These are phyloP conservation scores for Gymnoscopelus microlampas DNA, from an alignment of 2,797 vertebrate species.

Conservation along the genomic window DNA sequence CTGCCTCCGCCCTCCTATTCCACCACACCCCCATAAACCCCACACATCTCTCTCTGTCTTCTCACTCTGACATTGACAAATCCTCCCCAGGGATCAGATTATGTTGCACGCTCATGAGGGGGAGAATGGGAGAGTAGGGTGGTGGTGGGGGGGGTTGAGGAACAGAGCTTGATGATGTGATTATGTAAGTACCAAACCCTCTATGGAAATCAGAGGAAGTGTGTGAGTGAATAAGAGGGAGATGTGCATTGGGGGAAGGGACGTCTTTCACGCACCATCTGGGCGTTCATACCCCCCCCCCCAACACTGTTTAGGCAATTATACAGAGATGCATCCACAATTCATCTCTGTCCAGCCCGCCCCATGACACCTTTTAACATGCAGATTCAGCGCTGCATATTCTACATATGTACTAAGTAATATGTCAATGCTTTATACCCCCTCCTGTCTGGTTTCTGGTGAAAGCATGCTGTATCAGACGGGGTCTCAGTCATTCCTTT, in stretches of 20 bases:
- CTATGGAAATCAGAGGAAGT: conserved; percentile 70
- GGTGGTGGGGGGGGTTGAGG: conserved; percentile 22
- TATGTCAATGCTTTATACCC: neutral
- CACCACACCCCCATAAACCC: conserved; percentile 25
- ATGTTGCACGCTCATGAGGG: conserved; percentile 73
- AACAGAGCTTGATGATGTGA: conserved; percentile 65
- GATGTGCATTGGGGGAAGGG: conserved; percentile 20
- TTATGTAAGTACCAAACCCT: conserved; percentile 78
- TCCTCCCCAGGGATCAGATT: conserved; percentile 77
- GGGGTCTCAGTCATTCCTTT: conserved; percentile 12
- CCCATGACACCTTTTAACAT: conserved; percentile 18
- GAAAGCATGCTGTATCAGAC: conserved; percentile 1
- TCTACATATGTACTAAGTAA: conserved; percentile 20
- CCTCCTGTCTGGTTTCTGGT: neutral
- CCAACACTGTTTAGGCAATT: conserved; percentile 28
- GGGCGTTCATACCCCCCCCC: conserved; percentile 41
- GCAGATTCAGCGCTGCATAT: conserved; percentile 29
- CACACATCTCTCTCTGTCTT: conserved; percentile 58
- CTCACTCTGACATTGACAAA: conserved; percentile 64
- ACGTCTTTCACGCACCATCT: conserved; percentile 49
- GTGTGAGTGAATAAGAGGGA: conserved; percentile 63
- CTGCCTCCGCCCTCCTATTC: neutral
- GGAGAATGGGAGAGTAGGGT: conserved; percentile 23
- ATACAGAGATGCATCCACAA: conserved; percentile 25
- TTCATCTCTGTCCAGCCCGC: conserved; percentile 8